Evolutionary conservation across 37 sponge, comb jelly and placozoan genomes (phyloP), one percentile per base, ranked within the genome.

Genomic region (Tethya wilhelma): DNA sequence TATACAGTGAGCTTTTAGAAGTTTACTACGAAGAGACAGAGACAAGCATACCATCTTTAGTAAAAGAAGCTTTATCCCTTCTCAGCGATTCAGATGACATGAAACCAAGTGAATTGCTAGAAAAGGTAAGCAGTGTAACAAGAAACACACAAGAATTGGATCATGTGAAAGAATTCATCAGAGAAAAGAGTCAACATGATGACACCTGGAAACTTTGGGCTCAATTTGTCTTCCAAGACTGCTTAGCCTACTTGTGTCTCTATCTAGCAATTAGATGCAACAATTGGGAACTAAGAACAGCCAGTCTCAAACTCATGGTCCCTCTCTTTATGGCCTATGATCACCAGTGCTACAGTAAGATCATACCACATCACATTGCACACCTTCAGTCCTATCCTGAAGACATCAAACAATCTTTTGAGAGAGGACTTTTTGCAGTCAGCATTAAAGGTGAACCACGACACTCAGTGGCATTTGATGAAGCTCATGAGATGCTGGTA

Each of bases 241-340:
- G 11, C 11, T 44, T 64, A 25, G 79, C 79, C 7, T 78, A 78
- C 29, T 11, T 65, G 5, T 5, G 25, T 64, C 53, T 78, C 29
- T 78, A 25, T 41, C 30, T 65, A 9, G 41, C 79, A 7, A 78
- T 78, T 39, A 66, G 79, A 19, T 17, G 67, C 25, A 49, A 67
- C 4, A 28, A 78, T 28, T 78, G 79, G 79, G 57, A 78, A 17
- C 31, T 64, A 4, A 23, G 79, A 39, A 44, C 38, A 26, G 79
- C 79, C 4, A 25, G 53, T 26, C 63, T 78, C 12, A 78, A 78
- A 33, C 30, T 39, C 20, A 65, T 65, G 67, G 79, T 67, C 38
- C 45, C 79, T 20, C 17, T 78, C 5, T 78, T 78, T 40, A 22
- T 28, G 4, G 79, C 79, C 29, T 65, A 39, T 64, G 79, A 78